These are phyloP conservation scores for Gymnobelideus leadbeateri DNA, from an alignment of 2,113 vertebrate species.

Conservation along the genomic window DNA sequence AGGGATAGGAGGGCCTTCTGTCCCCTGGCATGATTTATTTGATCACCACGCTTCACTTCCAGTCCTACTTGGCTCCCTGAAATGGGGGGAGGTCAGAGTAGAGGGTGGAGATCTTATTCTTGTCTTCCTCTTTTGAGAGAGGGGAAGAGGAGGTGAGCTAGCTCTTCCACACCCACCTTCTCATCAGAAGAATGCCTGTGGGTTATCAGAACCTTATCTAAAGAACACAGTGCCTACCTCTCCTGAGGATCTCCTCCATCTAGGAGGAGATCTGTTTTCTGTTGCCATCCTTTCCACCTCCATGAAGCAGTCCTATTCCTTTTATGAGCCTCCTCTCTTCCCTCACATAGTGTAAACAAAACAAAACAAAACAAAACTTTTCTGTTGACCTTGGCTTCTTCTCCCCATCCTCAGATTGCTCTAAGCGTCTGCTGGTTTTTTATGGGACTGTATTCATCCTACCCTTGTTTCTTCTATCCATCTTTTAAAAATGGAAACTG, in stretches of 20 bases:
- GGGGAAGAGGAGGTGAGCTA: neutral
- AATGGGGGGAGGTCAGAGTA: neutral
- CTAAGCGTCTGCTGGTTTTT: neutral
- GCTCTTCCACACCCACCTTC: neutral
- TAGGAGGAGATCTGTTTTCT: neutral
- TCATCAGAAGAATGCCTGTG: neutral
- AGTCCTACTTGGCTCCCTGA: neutral
- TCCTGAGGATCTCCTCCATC: neutral
- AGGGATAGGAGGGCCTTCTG: neutral
- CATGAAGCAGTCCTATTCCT: neutral
- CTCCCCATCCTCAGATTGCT: neutral
- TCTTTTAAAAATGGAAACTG: neutral
- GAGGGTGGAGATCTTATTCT: neutral
- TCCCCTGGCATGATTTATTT: neutral
- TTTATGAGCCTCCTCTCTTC: neutral
- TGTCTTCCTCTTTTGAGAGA: neutral
- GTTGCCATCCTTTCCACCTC: neutral
- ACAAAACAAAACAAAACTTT: neutral
- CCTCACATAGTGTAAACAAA: neutral
- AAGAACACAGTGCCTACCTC: neutral
- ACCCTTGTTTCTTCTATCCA: neutral
- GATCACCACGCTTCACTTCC: neutral
- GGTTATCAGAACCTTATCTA: neutral
- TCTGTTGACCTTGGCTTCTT: neutral
- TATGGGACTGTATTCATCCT: neutral